Evolutionary conservation across 2,797 vertebrate species (phyloP), one percentile per base, ranked within the genome.

Genomic region (Pteropus rufus): DNA sequence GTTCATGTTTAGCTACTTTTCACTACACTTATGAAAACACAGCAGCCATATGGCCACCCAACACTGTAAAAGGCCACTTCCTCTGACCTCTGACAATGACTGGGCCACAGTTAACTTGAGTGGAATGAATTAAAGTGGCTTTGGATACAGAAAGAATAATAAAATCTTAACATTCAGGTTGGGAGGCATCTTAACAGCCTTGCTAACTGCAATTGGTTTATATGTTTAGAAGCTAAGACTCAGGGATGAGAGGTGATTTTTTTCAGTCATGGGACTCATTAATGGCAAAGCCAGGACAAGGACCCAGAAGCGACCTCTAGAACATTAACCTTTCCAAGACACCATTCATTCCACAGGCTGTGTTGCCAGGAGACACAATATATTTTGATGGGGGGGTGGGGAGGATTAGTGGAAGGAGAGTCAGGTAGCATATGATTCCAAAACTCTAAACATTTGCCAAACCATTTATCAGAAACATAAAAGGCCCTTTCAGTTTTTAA

Each of bases 391-490:
- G 64, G 41, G 36, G 4, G 11, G 3, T 8, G 15, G 79, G 91
- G 94, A 58, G 44, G 93, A 97, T 94, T 97, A 97, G 93, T 39
- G 65, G 65, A 73, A 93, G 93, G 94, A 1, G 23, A 97, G 93
- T 88, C 76, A 97, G 54, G 69, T 95, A 97, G 95, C 67, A 86
- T 89, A 41, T 16, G 76, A 91, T 96, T 97, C 94, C 94, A 88
- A 98, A 92, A 58, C 72, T 93, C 15, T 64, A 86, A 79, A 87
- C 82, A 89, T 94, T 95, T 97, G 96, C 97, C 96, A 96, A 39
- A 34, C 89, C 84, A 97, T 97, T 97, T 97, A 97, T 98, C 88
- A 95, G 60, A 97, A 97, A 97, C 54, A 83, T 98, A 94, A 97
- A 97, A 97, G 95, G 93, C 70, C 76, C 94, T 97, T 98, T 97